Percentiles rank a stretch among this genome's conserved stretches.
phyloP scores from a whole-genome alignment of 2,113 vertebrate genomes.

The Gallinago paraguaiae region DNA sequence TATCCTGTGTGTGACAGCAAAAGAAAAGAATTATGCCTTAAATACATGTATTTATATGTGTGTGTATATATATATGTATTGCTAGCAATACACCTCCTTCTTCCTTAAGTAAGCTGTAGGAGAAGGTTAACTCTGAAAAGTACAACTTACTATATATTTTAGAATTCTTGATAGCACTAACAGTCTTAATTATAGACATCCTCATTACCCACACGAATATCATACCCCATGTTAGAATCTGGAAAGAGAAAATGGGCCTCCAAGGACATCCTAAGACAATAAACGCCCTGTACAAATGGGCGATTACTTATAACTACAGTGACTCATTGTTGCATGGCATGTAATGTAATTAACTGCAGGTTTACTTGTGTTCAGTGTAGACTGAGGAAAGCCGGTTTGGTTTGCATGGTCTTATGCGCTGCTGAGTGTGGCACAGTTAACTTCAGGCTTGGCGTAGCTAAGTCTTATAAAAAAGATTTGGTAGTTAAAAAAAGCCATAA shows the following conservation, averaged over 20 bases:
- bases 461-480: not conserved
- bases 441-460: not conserved
- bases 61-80: no score
- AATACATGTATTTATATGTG: not conserved
- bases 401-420: conserved; percentile 4
- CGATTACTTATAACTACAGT: not conserved
- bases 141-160: not conserved
- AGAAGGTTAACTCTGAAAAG: not conserved
- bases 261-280: not conserved
- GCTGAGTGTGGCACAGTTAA: not conserved
- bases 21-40: not conserved
- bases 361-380: conserved; percentile 3
- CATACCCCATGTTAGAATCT: not conserved
- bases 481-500: not conserved
- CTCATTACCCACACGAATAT: not conserved
- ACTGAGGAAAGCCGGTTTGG: conserved; percentile 17
- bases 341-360: conserved; percentile 17
- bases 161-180: not conserved
- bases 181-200: not conserved
- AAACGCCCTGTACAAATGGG: not conserved
- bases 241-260: not conserved
- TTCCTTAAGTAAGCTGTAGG: not conserved
- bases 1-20: not conserved
- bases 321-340: not conserved
- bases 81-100: not conserved